Conservation (phyloP, 1,140 invertebrate species). For the Leptinotarsa texana region DNA sequence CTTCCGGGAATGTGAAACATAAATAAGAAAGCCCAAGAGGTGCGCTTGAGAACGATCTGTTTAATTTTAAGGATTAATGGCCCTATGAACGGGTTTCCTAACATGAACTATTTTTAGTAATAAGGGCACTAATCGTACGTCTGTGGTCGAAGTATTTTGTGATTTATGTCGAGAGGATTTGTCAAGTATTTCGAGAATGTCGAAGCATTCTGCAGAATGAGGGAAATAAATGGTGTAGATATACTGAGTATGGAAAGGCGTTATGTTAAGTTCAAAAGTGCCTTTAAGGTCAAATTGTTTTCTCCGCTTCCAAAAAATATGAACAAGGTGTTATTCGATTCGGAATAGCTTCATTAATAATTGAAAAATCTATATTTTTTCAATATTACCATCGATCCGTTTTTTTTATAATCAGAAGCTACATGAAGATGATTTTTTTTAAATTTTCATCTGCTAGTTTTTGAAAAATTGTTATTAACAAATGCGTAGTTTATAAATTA, state of each 20-base stretch:
- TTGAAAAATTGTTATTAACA: no score
- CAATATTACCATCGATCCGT: no score
- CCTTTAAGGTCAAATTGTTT: no score
- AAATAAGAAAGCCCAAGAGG: slow-evolving; percentile 5
- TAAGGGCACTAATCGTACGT: neutral
- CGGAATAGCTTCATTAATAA: no score
- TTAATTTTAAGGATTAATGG: neutral
- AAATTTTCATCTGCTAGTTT: no score
- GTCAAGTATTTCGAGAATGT: slow-evolving; percentile 1
- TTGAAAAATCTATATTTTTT: no score
- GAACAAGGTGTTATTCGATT: no score
- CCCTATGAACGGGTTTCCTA: neutral
- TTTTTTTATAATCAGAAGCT: no score
- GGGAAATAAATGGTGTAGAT: neutral
- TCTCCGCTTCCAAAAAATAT: no score
- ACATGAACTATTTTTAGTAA: slow-evolving; percentile 4
- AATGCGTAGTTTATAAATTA: no score
- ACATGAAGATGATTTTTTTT: no score
- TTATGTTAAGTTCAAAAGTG: no score
- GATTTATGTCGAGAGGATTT: neutral
- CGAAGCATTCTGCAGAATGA: neutral
- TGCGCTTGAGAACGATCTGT: neutral
- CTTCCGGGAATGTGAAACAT: neutral
- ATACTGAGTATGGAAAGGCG: neutral
- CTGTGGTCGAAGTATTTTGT: neutral